phyloP scores from a whole-genome alignment of 2,113 vertebrate species.

The Gallinago media region DNA sequence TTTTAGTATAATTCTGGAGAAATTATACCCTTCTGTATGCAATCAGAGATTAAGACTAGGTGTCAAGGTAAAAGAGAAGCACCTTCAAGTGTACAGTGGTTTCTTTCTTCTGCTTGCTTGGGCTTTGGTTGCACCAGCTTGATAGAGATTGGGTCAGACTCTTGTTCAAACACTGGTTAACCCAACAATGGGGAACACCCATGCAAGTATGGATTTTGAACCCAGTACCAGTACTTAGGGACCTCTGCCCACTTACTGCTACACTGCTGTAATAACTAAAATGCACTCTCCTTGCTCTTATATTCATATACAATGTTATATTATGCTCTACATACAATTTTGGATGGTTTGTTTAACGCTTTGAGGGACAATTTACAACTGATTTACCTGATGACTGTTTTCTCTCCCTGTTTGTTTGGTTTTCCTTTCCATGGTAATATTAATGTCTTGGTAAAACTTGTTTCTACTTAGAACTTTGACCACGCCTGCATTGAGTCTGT shows the following conservation, averaged over 20 bases:
- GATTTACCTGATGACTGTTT: not conserved
- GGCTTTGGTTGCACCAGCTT: not conserved
- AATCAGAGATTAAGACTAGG: not conserved
- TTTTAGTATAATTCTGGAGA: not conserved
- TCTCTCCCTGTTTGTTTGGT: accelerated
- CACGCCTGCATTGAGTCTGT: constrained; percentile 93
- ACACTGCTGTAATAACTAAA: not conserved
- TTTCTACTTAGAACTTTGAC: constrained; percentile 81
- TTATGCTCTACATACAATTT: not conserved
- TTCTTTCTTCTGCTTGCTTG: not conserved
- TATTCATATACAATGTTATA: not conserved
- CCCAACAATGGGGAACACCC: not conserved
- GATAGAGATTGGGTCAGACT: not conserved
- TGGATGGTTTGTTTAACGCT: not conserved
- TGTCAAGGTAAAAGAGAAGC: not conserved
- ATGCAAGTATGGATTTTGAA: not conserved
- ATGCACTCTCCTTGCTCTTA: not conserved
- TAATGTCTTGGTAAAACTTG: not conserved
- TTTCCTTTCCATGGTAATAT: not conserved
- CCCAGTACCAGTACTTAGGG: not conserved
- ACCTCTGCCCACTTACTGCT: not conserved
- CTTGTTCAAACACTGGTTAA: not conserved
- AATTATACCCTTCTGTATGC: not conserved
- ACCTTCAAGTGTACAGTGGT: not conserved
- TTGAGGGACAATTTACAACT: not conserved